Percentiles rank a stretch among this genome's conserved stretches.
Evolutionary conservation across 2,113 vertebrate species (phyloP).

Genomic region (Cyanistes caeruleus): DNA sequence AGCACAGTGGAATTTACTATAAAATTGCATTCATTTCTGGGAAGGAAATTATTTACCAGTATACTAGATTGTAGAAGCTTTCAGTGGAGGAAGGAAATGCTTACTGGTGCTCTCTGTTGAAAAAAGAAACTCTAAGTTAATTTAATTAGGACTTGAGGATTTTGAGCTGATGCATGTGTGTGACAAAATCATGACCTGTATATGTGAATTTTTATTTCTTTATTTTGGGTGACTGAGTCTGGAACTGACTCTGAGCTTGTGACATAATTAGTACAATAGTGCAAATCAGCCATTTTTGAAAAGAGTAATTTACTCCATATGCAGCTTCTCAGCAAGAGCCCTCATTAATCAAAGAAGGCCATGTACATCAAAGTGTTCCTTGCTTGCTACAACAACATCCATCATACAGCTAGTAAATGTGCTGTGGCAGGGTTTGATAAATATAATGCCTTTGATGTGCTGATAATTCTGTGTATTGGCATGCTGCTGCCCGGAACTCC

Average conservation of each 20-base stretch:
- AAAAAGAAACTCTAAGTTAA: conserved; percentile 43
- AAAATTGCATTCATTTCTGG: neutral
- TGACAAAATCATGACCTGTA: conserved; percentile 27
- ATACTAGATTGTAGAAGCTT: neutral
- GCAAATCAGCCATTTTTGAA: conserved; percentile 86
- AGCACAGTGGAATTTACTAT: neutral
- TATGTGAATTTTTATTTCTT: conserved; percentile 42
- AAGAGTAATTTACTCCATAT: conserved; percentile 86
- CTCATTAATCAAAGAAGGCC: conserved; percentile 89
- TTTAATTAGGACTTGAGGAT: conserved; percentile 75
- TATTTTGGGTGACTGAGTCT: conserved; percentile 71
- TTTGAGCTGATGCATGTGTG: conserved; percentile 56
- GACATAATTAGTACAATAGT: conserved; percentile 90
- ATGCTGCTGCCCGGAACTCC: conserved; percentile 59
- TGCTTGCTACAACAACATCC: conserved; percentile 77
- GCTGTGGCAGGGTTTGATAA: conserved; percentile 77
- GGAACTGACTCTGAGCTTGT: conserved; percentile 78
- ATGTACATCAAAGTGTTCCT: conserved; percentile 83
- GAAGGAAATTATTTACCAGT: neutral
- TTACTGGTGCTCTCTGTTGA: neutral
- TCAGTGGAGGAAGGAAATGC: neutral
- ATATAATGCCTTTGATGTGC: conserved; percentile 79
- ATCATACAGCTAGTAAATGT: conserved; percentile 80
- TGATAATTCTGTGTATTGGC: conserved; percentile 74
- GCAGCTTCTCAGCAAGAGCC: conserved; percentile 77